phyloP scores from a whole-genome alignment of 1,140 invertebrate species.

The Pomacea maculata region DNA sequence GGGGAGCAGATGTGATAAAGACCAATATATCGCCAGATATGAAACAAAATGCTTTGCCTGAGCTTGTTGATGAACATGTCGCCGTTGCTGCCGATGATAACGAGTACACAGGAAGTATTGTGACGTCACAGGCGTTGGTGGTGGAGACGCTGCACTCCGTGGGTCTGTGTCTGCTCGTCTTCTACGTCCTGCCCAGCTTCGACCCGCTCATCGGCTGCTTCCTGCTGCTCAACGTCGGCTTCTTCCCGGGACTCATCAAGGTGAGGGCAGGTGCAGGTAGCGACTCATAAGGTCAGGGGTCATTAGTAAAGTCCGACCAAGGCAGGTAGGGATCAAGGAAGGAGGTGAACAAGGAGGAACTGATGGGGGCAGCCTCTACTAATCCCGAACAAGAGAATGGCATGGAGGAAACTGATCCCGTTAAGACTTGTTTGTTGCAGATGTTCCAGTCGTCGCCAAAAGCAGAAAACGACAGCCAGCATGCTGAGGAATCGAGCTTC shows the following conservation, averaged over 20 bases:
- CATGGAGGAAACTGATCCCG: too few species aligned
- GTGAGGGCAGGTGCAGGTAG: not conserved
- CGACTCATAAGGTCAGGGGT: too few species aligned
- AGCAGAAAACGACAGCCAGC: not conserved
- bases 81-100: not conserved
- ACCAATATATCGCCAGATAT: not conserved
- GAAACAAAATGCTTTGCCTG: not conserved
- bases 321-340: too few species aligned
- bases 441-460: not conserved
- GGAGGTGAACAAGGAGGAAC: too few species aligned
- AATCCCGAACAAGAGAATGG: too few species aligned
- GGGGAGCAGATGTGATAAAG: not conserved
- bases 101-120: not conserved
- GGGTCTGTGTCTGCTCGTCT: constrained; percentile 55
- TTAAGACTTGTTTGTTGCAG: not conserved
- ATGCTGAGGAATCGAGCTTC: too few species aligned
- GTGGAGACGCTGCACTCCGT: constrained; percentile 55
- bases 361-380: too few species aligned
- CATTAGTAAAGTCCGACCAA: too few species aligned
- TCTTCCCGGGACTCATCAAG: constrained; percentile 15
- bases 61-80: too few species aligned
- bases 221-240: constrained; percentile 27
- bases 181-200: constrained; percentile 54
- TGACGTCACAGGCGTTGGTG: constrained; percentile 39
- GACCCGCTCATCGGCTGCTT: constrained; percentile 43